Conservation (phyloP, 2,888 invertebrate genomes). For the Zaprionus obscuricornis region DNA sequence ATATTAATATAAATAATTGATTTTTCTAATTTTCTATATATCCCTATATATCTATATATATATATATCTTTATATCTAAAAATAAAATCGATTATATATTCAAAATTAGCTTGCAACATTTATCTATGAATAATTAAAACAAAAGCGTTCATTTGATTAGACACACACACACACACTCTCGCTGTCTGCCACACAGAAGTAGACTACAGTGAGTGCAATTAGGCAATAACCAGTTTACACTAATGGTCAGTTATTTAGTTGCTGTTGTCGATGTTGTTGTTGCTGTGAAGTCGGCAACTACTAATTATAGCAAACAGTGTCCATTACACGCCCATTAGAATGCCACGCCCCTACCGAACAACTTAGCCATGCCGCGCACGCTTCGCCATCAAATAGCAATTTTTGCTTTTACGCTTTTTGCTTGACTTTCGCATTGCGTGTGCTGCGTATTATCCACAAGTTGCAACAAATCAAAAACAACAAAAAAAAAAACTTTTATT, state of each 20-base stretch:
- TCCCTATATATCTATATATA: too few species aligned
- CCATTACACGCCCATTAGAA: conserved; percentile 51
- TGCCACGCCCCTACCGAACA: conserved; percentile 37
- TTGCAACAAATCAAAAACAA: too few species aligned
- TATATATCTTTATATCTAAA: too few species aligned
- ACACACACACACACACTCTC: neutral
- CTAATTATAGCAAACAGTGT: conserved; percentile 62
- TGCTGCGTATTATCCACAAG: too few species aligned
- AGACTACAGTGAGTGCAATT: conserved; percentile 57
- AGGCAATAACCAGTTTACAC: conserved; percentile 50
- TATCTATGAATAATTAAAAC: conserved; percentile 24
- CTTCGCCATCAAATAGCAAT: conserved; percentile 19
- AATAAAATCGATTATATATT: conserved; percentile 2
- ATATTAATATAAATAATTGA: too few species aligned
- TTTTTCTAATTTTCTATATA: too few species aligned
- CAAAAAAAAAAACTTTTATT: too few species aligned
- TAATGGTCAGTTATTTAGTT: conserved; percentile 40
- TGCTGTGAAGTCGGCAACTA: conserved; percentile 12
- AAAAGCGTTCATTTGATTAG: neutral
- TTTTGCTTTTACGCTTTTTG: conserved; percentile 10
- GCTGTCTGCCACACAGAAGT: conserved; percentile 46
- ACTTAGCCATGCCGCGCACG: neutral
- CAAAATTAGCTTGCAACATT: neutral
- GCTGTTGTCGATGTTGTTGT: conserved; percentile 13
- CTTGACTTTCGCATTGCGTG: too few species aligned